A percentile compares a stretch with the other conserved stretches of the same genome.
These are phyloP conservation scores for western clawed frog (Xenopus tropicalis) DNA, from an alignment of 2,113 vertebrate genomes.

Conservation along the genomic window UCB_Xtro_10.0 CM004444.2:107174501-107175000, in stretches of 20 bases:
- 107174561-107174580: background rate
- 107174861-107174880: no score
- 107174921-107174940: no score
- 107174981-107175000: no score
- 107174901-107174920: no score
- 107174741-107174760: background rate
- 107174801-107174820: background rate
- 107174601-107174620: slow-evolving; percentile 1
- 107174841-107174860: no score
- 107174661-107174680: background rate
- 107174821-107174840: no score
- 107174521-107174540: background rate
- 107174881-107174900: no score
- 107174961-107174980: no score
- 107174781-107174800: no score
- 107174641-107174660: slow-evolving; percentile 8
- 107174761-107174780: background rate
- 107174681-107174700: background rate
- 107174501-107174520: slow-evolving; percentile 6
- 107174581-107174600: background rate
- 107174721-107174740: slow-evolving; percentile 19
- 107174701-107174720: background rate
- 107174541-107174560: slow-evolving; percentile 13
- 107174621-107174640: background rate
- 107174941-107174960: no score